Percentiles rank a stretch among this genome's conserved stretches.
These are phyloP conservation scores for Naso thynnoides DNA, from an alignment of 2,797 vertebrate genomes.

Conservation along the genomic window DNA sequence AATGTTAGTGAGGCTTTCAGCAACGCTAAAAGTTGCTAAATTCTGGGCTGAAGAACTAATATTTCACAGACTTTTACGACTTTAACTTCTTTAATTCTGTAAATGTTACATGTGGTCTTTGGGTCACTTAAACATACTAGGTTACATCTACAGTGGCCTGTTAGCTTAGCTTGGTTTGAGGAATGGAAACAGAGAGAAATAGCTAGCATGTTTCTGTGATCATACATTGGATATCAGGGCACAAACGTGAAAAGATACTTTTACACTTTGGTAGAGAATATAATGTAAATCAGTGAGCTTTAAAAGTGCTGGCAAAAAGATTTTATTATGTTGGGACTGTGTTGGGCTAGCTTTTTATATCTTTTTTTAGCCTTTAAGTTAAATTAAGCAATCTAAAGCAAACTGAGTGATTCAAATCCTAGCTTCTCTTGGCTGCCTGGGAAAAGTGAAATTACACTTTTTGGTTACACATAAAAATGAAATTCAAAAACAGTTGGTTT, in stretches of 20 bases:
- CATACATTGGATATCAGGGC: not conserved
- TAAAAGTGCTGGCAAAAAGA: not conserved
- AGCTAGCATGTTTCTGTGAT: not conserved
- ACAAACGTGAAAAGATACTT: not conserved
- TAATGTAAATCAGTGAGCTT: not conserved
- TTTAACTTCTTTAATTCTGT: too few species aligned
- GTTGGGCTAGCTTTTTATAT: not conserved
- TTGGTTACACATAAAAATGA: not conserved
- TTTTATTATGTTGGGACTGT: not conserved
- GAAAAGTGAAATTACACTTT: not conserved
- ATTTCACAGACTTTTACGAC: too few species aligned
- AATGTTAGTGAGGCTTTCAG: too few species aligned
- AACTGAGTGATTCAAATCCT: not conserved
- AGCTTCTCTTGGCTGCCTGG: not conserved
- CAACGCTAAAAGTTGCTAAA: too few species aligned
- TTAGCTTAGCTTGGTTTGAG: too few species aligned
- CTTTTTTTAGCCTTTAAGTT: not conserved
- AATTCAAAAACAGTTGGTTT: constrained; percentile 8
- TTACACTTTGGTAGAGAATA: not conserved
- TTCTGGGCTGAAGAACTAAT: too few species aligned
- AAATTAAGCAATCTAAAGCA: not conserved
- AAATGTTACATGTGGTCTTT: too few species aligned
- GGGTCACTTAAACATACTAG: too few species aligned
- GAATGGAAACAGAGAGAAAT: not conserved
- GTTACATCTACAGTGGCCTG: too few species aligned